Evolutionary conservation across 2,797 vertebrate genomes (phyloP).

Genomic region (Cyprinella venusta): DNA sequence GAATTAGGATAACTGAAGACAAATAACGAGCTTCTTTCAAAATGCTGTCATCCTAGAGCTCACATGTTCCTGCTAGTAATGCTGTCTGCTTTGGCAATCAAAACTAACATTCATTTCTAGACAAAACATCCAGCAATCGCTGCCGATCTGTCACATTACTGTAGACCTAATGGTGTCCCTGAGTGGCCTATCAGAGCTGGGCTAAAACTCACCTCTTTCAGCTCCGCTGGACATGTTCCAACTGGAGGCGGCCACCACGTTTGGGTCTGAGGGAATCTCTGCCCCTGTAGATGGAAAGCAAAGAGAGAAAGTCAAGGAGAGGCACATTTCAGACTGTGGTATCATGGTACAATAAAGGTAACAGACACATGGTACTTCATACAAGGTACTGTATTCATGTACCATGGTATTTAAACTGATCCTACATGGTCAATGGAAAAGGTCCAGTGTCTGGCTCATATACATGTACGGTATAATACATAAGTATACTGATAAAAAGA

Average conservation of each 20-base stretch:
- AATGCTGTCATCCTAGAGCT: slow-evolving; percentile 31
- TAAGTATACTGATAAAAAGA: not conserved
- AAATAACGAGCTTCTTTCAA: slow-evolving; percentile 45
- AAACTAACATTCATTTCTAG: slow-evolving; percentile 68
- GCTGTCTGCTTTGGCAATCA: slow-evolving; percentile 67
- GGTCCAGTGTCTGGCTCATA: not conserved
- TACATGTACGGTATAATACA: not conserved
- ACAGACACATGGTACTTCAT: not conserved
- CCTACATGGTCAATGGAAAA: not conserved
- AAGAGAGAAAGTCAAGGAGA: slow-evolving; percentile 18
- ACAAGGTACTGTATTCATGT: not conserved
- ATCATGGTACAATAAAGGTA: not conserved
- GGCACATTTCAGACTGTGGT: not conserved
- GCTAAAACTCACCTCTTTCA: slow-evolving; percentile 80
- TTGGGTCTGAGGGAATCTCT: slow-evolving; percentile 82
- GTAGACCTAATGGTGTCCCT: slow-evolving; percentile 16
- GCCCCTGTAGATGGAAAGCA: slow-evolving; percentile 77
- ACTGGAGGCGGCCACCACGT: slow-evolving; percentile 82
- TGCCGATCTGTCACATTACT: slow-evolving; percentile 61
- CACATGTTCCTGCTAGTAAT: slow-evolving; percentile 68
- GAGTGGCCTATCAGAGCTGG: slow-evolving; percentile 18
- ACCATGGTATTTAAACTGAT: not conserved
- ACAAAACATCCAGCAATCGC: slow-evolving; percentile 75
- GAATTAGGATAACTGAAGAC: slow-evolving; percentile 42
- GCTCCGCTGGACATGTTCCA: slow-evolving; percentile 90